Evolutionary conservation across 2,888 invertebrate genomes (phyloP).

Genomic region (Poecilobothrus nobilitatus): DNA sequence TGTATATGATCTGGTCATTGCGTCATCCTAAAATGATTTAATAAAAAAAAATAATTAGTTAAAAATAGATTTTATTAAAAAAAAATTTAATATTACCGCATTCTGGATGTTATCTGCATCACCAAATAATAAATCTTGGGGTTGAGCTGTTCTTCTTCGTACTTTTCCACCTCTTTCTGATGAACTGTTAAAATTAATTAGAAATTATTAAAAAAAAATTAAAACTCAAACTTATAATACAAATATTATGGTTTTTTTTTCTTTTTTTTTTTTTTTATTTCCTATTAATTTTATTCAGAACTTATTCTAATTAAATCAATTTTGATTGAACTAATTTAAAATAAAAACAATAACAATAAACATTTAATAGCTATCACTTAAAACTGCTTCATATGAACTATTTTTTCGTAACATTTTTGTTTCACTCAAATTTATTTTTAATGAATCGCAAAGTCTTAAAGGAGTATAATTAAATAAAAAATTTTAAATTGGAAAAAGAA

Average conservation of each 20-base stretch:
- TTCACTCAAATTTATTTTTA: conserved; percentile 23
- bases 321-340: neutral
- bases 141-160: conserved; percentile 55
- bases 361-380: neutral
- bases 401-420: conserved; percentile 26
- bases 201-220: neutral
- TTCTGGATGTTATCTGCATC: conserved; percentile 32
- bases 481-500: neutral
- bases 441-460: too few relatives aligned
- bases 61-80: neutral
- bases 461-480: too few relatives aligned
- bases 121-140: conserved; percentile 62
- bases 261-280: neutral
- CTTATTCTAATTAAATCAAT: neutral
- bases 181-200: conserved; percentile 16
- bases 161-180: conserved; percentile 46
- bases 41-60: neutral
- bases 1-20: conserved; percentile 34
- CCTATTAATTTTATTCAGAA: neutral
- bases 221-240: too few relatives aligned
- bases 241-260: too few relatives aligned
- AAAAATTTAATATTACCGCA: conserved; percentile 25
- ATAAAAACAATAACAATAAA: neutral
- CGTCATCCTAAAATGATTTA: conserved; percentile 26
- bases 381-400: conserved; percentile 28